phyloP scores from a whole-genome alignment of 2,888 invertebrate species.

The Tridacna gigas region DNA sequence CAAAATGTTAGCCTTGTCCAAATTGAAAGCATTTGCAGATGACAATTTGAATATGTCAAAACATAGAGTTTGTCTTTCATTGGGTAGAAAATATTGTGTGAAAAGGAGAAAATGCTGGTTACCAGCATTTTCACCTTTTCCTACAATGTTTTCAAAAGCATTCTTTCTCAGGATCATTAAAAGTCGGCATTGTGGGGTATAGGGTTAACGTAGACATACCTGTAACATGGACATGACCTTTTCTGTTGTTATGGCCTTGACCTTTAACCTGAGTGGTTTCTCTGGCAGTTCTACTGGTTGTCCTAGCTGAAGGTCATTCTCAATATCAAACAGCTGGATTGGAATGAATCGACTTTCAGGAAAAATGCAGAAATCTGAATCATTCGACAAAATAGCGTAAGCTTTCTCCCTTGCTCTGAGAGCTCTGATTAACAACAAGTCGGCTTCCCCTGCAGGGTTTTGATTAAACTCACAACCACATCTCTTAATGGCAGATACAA shows the following conservation, averaged over 20 bases:
- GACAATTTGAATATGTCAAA: too few species aligned
- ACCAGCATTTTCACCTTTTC: too few species aligned
- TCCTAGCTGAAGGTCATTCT: slow-evolving; percentile 78
- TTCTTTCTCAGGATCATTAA: too few species aligned
- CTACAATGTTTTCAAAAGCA: too few species aligned
- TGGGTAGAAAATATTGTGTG: too few species aligned
- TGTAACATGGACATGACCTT: slow-evolving; percentile 72
- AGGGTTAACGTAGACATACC: slow-evolving; percentile 44
- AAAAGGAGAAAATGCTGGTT: too few species aligned
- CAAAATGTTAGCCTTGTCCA: too few species aligned
- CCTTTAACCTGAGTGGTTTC: slow-evolving; percentile 73
- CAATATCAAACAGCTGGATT: slow-evolving; percentile 78
- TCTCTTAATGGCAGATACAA: slow-evolving; percentile 71
- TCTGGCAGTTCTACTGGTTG: slow-evolving; percentile 67
- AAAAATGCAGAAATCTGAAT: slow-evolving; percentile 83
- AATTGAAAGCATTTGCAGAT: too few species aligned
- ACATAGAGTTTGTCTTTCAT: too few species aligned
- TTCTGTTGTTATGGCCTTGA: slow-evolving; percentile 73
- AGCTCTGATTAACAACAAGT: slow-evolving; percentile 76
- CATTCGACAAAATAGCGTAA: slow-evolving; percentile 81
- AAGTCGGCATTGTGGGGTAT: too few species aligned
- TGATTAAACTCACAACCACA: slow-evolving; percentile 79
- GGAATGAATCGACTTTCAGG: slow-evolving; percentile 77
- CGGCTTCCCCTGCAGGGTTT: slow-evolving; percentile 79
- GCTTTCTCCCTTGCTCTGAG: slow-evolving; percentile 76